phyloP scores from a whole-genome alignment of 2,113 vertebrate species.

The Vulpes lagopus region DNA sequence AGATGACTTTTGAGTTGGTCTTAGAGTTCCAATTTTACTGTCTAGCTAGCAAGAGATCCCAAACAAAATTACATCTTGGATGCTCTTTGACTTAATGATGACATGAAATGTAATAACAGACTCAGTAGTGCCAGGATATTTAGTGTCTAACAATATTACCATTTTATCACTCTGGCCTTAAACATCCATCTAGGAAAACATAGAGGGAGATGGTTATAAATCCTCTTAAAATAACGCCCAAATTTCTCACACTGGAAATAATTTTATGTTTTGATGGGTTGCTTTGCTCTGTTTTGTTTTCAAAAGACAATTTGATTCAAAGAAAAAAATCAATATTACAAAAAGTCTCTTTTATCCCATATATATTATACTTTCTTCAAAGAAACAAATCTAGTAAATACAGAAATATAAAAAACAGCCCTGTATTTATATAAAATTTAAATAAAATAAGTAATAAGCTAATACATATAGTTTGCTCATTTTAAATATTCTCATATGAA shows the following conservation, averaged over 20 bases:
- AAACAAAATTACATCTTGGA: slow-evolving; percentile 68
- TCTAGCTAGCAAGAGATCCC: slow-evolving; percentile 7
- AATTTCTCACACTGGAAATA: slow-evolving; percentile 34
- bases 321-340: slow-evolving; percentile 1
- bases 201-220: background rate
- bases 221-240: background rate
- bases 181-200: slow-evolving; percentile 43
- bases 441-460: background rate
- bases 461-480: background rate
- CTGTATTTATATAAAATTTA: background rate
- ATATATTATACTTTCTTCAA: background rate
- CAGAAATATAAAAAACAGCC: background rate
- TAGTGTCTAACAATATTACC: slow-evolving; percentile 54
- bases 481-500: background rate
- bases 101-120: slow-evolving; percentile 63
- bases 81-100: slow-evolving; percentile 54
- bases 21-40: slow-evolving; percentile 66
- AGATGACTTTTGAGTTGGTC: slow-evolving; percentile 23
- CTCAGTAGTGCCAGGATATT: slow-evolving; percentile 28
- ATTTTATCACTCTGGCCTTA: slow-evolving; percentile 67
- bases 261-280: slow-evolving; percentile 43
- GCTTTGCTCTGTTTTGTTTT: slow-evolving; percentile 9
- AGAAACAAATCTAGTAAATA: background rate
- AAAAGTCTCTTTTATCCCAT: background rate
- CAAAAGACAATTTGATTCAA: background rate